A percentile compares a stretch with the other conserved stretches of the same genome.
phyloP scores from a whole-genome alignment of 2,888 invertebrate genomes.

The Metellina segmentata region DNA sequence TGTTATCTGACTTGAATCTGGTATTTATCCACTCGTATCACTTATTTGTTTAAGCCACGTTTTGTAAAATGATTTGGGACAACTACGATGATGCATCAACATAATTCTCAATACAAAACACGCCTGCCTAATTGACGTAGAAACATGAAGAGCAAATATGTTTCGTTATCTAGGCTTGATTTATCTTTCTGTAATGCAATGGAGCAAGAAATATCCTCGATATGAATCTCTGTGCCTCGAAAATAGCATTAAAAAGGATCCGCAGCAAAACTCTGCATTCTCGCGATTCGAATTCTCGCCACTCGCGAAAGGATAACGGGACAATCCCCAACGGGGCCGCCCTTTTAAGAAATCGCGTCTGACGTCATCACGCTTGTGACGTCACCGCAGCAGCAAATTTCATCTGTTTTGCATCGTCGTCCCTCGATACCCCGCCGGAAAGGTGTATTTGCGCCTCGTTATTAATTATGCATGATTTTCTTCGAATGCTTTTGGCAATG shows the following conservation, averaged over 20 bases:
- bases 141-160: no score
- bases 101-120: no score
- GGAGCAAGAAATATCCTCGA: no score
- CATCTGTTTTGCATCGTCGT: slow-evolving; percentile 55
- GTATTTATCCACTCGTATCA: no score
- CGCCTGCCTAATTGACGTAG: no score
- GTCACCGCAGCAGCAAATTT: slow-evolving; percentile 18
- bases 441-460: slow-evolving; percentile 61
- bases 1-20: no score
- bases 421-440: slow-evolving; percentile 49
- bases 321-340: neutral
- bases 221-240: neutral
- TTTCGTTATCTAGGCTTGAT: no score
- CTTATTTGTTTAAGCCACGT: no score
- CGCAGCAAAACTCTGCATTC: slow-evolving; percentile 19
- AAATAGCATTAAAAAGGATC: slow-evolving; percentile 34
- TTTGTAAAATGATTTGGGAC: no score
- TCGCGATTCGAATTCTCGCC: neutral
- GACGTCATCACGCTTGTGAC: slow-evolving; percentile 49
- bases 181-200: no score
- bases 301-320: neutral
- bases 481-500: slow-evolving; percentile 18
- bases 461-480: slow-evolving; percentile 74
- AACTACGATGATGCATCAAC: no score
- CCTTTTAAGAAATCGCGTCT: slow-evolving; percentile 8